Conservation (phyloP, 2,888 invertebrate genomes). For the Trichopoda pennipes region DNA sequence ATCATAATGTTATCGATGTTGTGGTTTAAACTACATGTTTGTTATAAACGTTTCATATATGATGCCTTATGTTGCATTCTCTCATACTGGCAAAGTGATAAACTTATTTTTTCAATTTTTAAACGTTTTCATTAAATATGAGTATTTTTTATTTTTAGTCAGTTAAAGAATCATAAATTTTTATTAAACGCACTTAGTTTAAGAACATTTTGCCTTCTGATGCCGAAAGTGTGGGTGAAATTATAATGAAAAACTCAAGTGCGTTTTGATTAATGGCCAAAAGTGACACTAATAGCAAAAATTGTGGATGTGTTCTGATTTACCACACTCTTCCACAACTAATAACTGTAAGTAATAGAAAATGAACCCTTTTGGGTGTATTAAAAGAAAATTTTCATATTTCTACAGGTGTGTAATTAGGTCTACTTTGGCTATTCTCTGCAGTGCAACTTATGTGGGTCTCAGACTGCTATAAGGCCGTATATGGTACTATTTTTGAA, state of each 20-base stretch:
- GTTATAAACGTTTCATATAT: conserved; percentile 35
- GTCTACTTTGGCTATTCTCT: too few relatives aligned
- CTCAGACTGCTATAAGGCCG: too few relatives aligned
- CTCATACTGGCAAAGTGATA: conserved; percentile 45
- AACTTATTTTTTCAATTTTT: conserved; percentile 43
- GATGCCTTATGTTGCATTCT: neutral
- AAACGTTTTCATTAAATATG: conserved; percentile 11
- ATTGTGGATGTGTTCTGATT: neutral
- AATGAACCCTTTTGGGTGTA: too few relatives aligned
- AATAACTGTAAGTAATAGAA: too few relatives aligned
- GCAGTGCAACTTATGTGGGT: too few relatives aligned
- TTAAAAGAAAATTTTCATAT: too few relatives aligned
- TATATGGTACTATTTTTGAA: too few relatives aligned
- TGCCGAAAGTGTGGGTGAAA: conserved; percentile 51
- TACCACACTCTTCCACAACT: too few relatives aligned
- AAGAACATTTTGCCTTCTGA: conserved; percentile 33
- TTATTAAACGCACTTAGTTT: conserved; percentile 71
- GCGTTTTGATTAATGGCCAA: conserved; percentile 52
- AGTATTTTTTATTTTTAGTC: conserved; percentile 1
- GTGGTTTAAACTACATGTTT: conserved; percentile 57
- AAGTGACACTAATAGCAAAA: neutral
- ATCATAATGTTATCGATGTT: conserved; percentile 57
- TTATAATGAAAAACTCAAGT: conserved; percentile 19
- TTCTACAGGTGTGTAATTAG: too few relatives aligned
- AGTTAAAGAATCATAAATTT: conserved; percentile 74